Base-by-base conservation (phyloP, 1,140 invertebrate genomes). In the Pseudomyrmex dendroicus region DNA sequence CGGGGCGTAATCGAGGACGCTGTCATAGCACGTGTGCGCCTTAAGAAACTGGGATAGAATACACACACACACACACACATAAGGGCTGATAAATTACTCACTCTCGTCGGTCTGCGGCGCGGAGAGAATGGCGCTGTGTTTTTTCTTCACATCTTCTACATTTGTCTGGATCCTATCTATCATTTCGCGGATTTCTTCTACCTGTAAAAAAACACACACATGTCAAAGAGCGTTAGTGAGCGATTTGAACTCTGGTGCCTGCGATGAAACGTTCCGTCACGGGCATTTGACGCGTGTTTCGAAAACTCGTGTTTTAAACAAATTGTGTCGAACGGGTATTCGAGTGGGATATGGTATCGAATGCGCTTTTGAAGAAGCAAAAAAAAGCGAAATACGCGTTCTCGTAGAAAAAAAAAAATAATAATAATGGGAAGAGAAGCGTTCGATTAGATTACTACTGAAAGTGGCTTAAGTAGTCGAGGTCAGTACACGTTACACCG, bases 71-170 rank as follows among this genome's bases (percentile, higher is more conserved):
- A 80, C 50, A n/a, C 57, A 50, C 35, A n/a, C 57, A 50, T 2
- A 70, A 78, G 35, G 48, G 10, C 12, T 72, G 54, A 78, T 70
- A 78, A 68, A 70, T 78, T 78, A 96, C 97, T 98, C 96, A 99
- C 98, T 99, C 95, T 99, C 99, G 96, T 99, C 99, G 92, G 98
- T 99, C 92, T 99, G 98, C 84, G 99, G 99, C 88, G 99, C 99
- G 90, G 98, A 99, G 89, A 99, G 95, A 92, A 99, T 99, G 94
- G 98, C 97, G 95, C 98, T 99, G 95, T 99, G 99, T 96, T 99
- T 99, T 96, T 99, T 99, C 96, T 99, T 99, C 50, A 99, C 99
- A 95, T 99, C 98, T 93, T 99, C 99, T 66, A 99, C 99, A 96
- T 99, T 99, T 90, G 97, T 97, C 94, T 99, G 98, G 93, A 99